These are phyloP conservation scores for Aplodontia rufa DNA, from an alignment of 2,113 vertebrate genomes.

Conservation along the genomic window DNA sequence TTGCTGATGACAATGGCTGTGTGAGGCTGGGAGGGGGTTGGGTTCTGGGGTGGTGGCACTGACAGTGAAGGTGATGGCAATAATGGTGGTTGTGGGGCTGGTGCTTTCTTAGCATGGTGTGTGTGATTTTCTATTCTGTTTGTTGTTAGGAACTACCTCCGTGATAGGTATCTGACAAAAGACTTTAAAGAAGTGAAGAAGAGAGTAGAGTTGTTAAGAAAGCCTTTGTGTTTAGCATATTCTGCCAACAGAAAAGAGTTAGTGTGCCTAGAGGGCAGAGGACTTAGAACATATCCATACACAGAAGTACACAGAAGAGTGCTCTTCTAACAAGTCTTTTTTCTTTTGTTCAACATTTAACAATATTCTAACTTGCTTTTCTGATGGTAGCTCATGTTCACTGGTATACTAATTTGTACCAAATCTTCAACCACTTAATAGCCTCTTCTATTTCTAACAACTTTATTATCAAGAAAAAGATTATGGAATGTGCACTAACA, in stretches of 20 bases:
- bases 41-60: accelerated
- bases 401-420: background rate
- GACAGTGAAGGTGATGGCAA: background rate
- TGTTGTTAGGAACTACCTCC: background rate
- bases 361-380: background rate
- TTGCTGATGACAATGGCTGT: no score
- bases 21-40: background rate
- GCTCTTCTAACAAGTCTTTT: background rate
- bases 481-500: background rate
- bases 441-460: background rate
- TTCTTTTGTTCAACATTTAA: background rate
- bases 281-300: accelerated
- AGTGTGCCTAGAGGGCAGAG: background rate
- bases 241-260: background rate
- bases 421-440: background rate
- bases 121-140: background rate
- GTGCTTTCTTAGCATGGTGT: background rate
- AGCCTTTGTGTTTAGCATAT: background rate
- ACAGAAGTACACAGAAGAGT: background rate
- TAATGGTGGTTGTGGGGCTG: background rate
- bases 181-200: background rate
- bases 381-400: background rate
- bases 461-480: background rate
- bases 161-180: background rate
- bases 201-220: background rate